These are phyloP conservation scores for Acronicta alni DNA, from an alignment of 2,888 invertebrate species.

Conservation along the genomic window DNA sequence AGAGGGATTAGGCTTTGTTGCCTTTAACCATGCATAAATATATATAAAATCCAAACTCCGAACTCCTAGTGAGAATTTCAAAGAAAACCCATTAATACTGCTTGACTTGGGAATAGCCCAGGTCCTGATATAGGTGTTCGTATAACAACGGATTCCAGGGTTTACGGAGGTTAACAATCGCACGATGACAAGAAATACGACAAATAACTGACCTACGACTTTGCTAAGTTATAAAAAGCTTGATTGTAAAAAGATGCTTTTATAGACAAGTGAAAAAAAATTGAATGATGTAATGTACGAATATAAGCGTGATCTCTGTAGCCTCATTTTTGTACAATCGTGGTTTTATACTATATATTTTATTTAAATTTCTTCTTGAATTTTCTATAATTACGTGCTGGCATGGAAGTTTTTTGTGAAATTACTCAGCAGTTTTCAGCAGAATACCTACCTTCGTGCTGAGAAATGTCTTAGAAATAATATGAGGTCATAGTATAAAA, in stretches of 20 bases:
- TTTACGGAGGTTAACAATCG: no score
- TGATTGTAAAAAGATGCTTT: conserved; percentile 21
- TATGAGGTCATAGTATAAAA: conserved; percentile 33
- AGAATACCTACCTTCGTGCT: neutral
- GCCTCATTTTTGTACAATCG: conserved; percentile 5
- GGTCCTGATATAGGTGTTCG: no score
- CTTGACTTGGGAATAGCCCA: no score
- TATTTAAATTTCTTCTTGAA: conserved; percentile 15
- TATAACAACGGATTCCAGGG: no score
- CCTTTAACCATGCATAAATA: no score
- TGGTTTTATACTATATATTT: conserved; percentile 15
- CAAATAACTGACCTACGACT: conserved; percentile 35
- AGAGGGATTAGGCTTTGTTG: no score
- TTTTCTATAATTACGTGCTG: conserved; percentile 20
- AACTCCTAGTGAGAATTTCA: no score
- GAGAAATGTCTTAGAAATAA: conserved; percentile 28
- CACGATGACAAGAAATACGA: neutral
- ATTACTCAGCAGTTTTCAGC: conserved; percentile 9
- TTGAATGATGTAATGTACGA: conserved; percentile 39
- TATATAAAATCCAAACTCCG: no score
- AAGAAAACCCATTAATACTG: no score
- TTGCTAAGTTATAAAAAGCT: no score
- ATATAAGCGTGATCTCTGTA: conserved; percentile 22
- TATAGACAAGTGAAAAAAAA: conserved; percentile 22
- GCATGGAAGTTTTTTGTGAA: conserved; percentile 34